Percentiles rank a stretch among this genome's conserved stretches.
These are phyloP conservation scores for Agrotis segetum DNA, from an alignment of 2,888 invertebrate species.

Conservation along the genomic window DNA sequence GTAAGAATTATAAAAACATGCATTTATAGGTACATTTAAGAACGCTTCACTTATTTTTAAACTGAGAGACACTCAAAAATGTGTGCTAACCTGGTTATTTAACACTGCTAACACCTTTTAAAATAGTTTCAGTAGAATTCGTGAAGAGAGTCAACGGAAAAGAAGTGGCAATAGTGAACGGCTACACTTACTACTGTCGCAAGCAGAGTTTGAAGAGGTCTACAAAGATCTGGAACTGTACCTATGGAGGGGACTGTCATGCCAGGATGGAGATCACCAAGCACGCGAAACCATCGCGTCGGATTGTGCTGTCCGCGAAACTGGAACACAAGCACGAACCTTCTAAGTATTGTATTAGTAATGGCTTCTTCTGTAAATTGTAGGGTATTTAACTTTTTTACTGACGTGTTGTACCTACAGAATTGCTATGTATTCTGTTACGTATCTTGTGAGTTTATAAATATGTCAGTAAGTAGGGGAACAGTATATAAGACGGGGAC, in stretches of 20 bases:
- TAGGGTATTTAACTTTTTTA: constrained; percentile 12
- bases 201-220: constrained; percentile 40
- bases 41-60: constrained; percentile 1
- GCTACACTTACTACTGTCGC: constrained; percentile 45
- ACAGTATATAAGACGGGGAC: no score
- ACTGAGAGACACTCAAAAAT: not conserved
- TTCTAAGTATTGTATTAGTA: constrained; percentile 50
- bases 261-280: constrained; percentile 47
- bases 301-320: constrained; percentile 41
- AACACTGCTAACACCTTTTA: constrained; percentile 15
- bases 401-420: no score
- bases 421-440: no score
- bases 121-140: constrained; percentile 38
- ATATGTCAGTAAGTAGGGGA: no score
- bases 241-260: constrained; percentile 49
- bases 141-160: constrained; percentile 49
- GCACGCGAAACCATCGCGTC: constrained; percentile 27
- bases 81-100: constrained; percentile 1
- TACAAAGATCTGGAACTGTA: constrained; percentile 52
- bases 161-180: constrained; percentile 59
- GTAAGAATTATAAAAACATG: not conserved
- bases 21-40: not conserved
- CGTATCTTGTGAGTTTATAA: no score
- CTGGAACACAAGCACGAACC: constrained; percentile 30
- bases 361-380: constrained; percentile 56